Percentiles rank a stretch among this genome's conserved stretches.
Conservation (phyloP, 2,113 vertebrate genomes). For the Helogale parvula region DNA sequence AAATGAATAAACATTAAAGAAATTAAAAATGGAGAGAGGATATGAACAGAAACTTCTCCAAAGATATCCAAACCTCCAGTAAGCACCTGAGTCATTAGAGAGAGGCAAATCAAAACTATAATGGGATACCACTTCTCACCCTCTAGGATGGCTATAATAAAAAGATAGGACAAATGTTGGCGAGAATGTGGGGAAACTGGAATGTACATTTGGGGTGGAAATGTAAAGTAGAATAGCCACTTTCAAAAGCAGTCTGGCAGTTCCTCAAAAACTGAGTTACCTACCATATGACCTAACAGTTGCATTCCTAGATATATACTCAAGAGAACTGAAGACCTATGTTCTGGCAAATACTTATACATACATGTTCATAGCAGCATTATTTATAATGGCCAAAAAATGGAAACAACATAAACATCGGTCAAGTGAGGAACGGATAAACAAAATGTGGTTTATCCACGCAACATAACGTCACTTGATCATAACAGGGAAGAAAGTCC, state of each 20-base stretch:
- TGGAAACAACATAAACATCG: background rate
- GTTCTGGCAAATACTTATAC: background rate
- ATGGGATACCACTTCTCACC: background rate
- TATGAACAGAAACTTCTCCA: background rate
- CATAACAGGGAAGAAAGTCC: no score
- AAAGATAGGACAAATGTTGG: background rate
- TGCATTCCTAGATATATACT: background rate
- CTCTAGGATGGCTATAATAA: background rate
- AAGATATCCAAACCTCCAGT: background rate
- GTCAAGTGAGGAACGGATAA: background rate
- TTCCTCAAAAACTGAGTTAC: background rate
- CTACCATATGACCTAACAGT: background rate
- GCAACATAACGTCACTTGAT: background rate
- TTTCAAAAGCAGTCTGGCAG: background rate
- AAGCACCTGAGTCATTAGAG: background rate
- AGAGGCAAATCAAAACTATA: background rate
- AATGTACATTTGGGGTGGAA: background rate
- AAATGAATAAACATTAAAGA: background rate
- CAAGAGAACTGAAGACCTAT: background rate
- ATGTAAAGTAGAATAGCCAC: background rate
- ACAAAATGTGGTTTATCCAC: background rate
- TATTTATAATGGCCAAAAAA: background rate
- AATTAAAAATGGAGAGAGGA: background rate
- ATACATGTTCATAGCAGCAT: background rate
- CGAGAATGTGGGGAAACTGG: background rate